These are phyloP conservation scores for Chromobotia macracanthus DNA, from an alignment of 2,797 vertebrate genomes.

Conservation along the genomic window DNA sequence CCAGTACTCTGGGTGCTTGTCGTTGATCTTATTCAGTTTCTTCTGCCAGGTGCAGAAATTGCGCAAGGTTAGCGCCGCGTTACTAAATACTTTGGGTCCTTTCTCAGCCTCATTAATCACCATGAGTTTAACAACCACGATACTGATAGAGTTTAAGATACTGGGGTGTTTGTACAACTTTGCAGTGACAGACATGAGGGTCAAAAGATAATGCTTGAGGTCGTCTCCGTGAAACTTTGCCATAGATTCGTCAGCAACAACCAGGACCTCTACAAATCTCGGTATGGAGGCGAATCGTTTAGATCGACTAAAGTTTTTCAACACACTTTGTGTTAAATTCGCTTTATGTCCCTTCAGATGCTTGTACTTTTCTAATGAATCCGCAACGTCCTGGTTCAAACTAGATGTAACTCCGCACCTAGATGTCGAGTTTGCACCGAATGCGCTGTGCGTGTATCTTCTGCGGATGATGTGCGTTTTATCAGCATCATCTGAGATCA, in stretches of 20 bases:
- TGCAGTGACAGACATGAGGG: slow-evolving; percentile 93
- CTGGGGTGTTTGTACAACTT: slow-evolving; percentile 93
- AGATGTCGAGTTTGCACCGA: slow-evolving; percentile 72
- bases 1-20: slow-evolving; percentile 96
- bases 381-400: slow-evolving; percentile 76
- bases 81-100: slow-evolving; percentile 91
- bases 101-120: slow-evolving; percentile 87
- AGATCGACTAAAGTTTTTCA: slow-evolving; percentile 71
- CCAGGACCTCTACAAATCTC: slow-evolving; percentile 92
- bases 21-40: slow-evolving; percentile 93
- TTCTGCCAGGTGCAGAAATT: slow-evolving; percentile 99
- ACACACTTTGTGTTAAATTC: slow-evolving; percentile 68
- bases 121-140: slow-evolving; percentile 93
- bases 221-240: slow-evolving; percentile 91
- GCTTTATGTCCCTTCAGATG: slow-evolving; percentile 57
- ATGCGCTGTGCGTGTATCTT: slow-evolving; percentile 62
- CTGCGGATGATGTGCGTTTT: slow-evolving; percentile 82
- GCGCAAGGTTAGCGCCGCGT: slow-evolving; percentile 93
- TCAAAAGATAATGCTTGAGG: slow-evolving; percentile 93
- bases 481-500: slow-evolving; percentile 61
- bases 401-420: slow-evolving; percentile 87
- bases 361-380: slow-evolving; percentile 83
- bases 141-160: slow-evolving; percentile 90
- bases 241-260: slow-evolving; percentile 97
- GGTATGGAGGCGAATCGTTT: slow-evolving; percentile 93